phyloP scores from a whole-genome alignment of 2,113 vertebrate genomes.

The Labrus mixtus region DNA sequence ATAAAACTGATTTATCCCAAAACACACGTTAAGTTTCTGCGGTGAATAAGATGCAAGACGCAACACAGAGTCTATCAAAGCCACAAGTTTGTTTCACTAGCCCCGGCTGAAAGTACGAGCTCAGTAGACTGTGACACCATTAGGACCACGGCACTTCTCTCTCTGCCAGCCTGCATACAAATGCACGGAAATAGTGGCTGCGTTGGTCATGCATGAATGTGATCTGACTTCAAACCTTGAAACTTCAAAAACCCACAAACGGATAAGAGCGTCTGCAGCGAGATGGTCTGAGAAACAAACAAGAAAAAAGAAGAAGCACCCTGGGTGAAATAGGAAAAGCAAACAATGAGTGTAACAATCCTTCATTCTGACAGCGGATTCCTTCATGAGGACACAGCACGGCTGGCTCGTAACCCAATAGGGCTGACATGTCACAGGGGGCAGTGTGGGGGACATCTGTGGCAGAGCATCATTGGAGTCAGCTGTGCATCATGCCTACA shows the following conservation, averaged over 20 bases:
- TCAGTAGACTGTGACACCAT: slow-evolving; percentile 52
- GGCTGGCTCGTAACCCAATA: slow-evolving; percentile 21
- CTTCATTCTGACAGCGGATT: background rate
- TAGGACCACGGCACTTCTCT: slow-evolving; percentile 18
- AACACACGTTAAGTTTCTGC: background rate
- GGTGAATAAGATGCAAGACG: too few relatives aligned
- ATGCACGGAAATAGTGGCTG: slow-evolving; percentile 28
- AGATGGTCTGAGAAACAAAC: background rate
- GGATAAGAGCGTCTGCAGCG: background rate
- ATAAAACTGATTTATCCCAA: background rate
- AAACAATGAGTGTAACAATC: background rate
- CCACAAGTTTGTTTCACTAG: slow-evolving; percentile 33
- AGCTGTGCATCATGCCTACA: slow-evolving; percentile 39
- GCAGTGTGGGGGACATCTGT: slow-evolving; percentile 51
- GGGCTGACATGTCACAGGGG: slow-evolving; percentile 33
- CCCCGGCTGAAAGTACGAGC: slow-evolving; percentile 17
- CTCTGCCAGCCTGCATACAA: slow-evolving; percentile 59
- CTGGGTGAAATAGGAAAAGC: background rate
- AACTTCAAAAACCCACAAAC: slow-evolving; percentile 36
- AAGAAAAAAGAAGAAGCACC: background rate
- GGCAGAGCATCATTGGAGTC: slow-evolving; percentile 51
- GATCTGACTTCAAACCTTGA: slow-evolving; percentile 54
- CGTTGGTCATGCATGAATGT: slow-evolving; percentile 58
- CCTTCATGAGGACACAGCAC: slow-evolving; percentile 4
- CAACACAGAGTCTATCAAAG: background rate